phyloP scores from a whole-genome alignment of 1,140 invertebrate genomes.

The Tetragnatha versicolor region DNA sequence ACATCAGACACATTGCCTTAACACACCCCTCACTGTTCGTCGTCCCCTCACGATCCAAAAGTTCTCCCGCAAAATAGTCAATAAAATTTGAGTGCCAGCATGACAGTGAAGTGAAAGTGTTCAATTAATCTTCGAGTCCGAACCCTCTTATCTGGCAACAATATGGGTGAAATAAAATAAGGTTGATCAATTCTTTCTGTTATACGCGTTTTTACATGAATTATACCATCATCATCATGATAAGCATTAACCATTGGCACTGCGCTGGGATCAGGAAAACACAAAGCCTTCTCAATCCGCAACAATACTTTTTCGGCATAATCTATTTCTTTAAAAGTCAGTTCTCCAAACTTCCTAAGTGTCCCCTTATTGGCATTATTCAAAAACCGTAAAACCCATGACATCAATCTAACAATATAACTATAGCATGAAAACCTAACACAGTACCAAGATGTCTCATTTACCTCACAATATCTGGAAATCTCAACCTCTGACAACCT shows the following conservation, averaged over 20 bases:
- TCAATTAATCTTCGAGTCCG: neutral
- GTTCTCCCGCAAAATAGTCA: neutral
- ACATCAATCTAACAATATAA: neutral
- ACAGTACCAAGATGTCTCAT: no score
- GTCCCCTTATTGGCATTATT: neutral
- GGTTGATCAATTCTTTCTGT: neutral
- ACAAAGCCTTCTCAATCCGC: neutral
- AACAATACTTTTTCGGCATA: neutral
- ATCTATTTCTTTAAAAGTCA: neutral
- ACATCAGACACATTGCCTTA: neutral
- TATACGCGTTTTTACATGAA: neutral
- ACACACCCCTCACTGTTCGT: neutral
- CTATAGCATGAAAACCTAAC: neutral
- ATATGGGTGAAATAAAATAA: neutral
- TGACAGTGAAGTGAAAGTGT: neutral
- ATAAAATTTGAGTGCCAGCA: neutral
- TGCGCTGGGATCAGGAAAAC: neutral
- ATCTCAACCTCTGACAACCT: neutral
- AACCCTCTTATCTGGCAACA: neutral
- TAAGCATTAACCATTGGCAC: neutral
- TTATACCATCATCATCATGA: neutral
- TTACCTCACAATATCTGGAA: no score
- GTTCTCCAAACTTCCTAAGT: neutral
- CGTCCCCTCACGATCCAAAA: conserved; percentile 19
- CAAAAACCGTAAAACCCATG: conserved; percentile 3